Percentiles rank a stretch among this genome's conserved stretches.
phyloP scores from a whole-genome alignment of 2,888 invertebrate species.

The Troglohyphantes excavatus region DNA sequence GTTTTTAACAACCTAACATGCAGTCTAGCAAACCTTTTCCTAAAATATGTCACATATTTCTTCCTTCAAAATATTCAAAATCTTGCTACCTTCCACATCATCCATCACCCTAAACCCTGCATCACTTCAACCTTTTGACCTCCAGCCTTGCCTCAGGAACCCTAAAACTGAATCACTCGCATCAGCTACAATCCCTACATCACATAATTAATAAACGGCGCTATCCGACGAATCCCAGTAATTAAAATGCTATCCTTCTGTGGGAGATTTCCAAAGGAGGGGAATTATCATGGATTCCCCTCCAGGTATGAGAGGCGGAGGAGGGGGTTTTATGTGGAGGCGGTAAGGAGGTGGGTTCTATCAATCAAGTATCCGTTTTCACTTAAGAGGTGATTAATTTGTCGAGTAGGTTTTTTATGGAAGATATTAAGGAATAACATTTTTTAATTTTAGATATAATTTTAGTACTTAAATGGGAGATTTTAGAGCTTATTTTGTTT shows the following conservation, averaged over 20 bases:
- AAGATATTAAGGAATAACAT: no score
- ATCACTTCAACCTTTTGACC: no score
- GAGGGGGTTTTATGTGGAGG: not conserved
- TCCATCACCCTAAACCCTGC: not conserved
- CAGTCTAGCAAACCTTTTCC: no score
- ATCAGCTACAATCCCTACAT: not conserved
- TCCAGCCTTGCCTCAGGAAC: not conserved
- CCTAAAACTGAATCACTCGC: not conserved
- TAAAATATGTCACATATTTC: no score
- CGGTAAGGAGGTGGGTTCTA: not conserved
- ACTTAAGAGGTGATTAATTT: no score
- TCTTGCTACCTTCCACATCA: not conserved
- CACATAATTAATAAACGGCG: slow-evolving; percentile 65
- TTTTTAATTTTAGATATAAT: no score
- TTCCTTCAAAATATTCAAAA: not conserved
- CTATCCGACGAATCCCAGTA: slow-evolving; percentile 37
- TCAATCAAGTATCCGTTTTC: slow-evolving; percentile 3
- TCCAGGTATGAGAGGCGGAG: not conserved
- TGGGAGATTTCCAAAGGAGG: not conserved
- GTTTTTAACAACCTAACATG: no score
- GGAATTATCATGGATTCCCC: slow-evolving; percentile 58
- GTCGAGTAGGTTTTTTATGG: no score
- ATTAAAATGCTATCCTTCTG: slow-evolving; percentile 70
- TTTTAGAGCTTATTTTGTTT: no score
- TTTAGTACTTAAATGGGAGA: no score